Base-by-base conservation (phyloP, 2,113 vertebrate species). In the Pterocles burchelli region DNA sequence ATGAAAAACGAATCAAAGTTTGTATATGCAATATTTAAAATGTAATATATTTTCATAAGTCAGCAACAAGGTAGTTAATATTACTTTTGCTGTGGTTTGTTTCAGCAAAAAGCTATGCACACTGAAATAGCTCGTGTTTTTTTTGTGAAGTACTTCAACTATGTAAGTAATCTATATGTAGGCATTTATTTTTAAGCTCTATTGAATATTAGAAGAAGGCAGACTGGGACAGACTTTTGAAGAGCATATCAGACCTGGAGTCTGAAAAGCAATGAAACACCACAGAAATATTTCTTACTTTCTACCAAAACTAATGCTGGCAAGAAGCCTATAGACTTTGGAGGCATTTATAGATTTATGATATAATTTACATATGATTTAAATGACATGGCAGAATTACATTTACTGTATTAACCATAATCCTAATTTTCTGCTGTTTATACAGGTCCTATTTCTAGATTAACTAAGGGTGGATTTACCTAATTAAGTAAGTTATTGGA, bases 351-450 rank as follows among this genome's bases (percentile, higher is more conserved):
- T 13, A 90, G 72, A 84, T 93, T 89, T 89, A 77, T 90, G 78
- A 45, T 48, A 52, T 21, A 55, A 74, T 43, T 77, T 74, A 63
- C 13, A 48, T 51, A 49, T 51, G 67, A 95, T 75, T 90, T 81
- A 80, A 90, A 84, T 92, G 80, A 77, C 46, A 71, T 19, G 20
- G 33, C 55, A 90, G 83, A 85, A 88, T 80, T 77, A 80, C 46
- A 84, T 93, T 92, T 94, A 20, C 51, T 88, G 31, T 59, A 86
- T 95, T 92, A 94, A 95, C 86, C 72, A 89, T 72, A 85, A 55
- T 63, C 43, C 38, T 83, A 38, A 80, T 58, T 74, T 86, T 88
- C 43, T 70, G 33, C 34, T 93, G 67, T 80, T 93, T 77, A 91
- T 74, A 91, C 22, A 70, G 31, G 36, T 70, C 75, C 59, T 80